Evolutionary conservation across 1,140 invertebrate species (phyloP).

Genomic region (Trissolcus basalis): DNA sequence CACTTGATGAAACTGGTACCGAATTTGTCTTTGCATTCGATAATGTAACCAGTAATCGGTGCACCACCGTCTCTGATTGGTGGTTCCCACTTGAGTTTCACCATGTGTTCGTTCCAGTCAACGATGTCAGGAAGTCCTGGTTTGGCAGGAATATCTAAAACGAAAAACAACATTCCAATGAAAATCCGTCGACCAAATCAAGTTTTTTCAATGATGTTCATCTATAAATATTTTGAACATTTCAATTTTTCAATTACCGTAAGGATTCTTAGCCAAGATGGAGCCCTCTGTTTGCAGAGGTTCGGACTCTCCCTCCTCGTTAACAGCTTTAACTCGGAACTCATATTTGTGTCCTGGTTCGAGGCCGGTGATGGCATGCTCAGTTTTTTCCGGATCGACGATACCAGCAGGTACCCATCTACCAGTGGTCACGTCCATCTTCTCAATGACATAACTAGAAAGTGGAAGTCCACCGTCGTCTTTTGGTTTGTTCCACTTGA

Average conservation of each 20-base stretch:
- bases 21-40: slow-evolving; percentile 90
- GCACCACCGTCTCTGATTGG: slow-evolving; percentile 97
- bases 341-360: slow-evolving; percentile 95
- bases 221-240: slow-evolving; percentile 4
- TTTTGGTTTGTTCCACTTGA: slow-evolving; percentile 96
- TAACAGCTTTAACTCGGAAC: slow-evolving; percentile 95
- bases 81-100: slow-evolving; percentile 96
- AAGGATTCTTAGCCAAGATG: slow-evolving; percentile 96
- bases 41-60: slow-evolving; percentile 95
- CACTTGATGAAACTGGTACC: slow-evolving; percentile 81
- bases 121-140: slow-evolving; percentile 95
- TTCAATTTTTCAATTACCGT: slow-evolving; percentile 77
- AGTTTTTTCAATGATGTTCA: slow-evolving; percentile 9
- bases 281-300: slow-evolving; percentile 91
- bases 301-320: slow-evolving; percentile 97
- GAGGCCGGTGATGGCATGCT: slow-evolving; percentile 90
- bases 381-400: slow-evolving; percentile 89
- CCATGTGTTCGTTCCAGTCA: slow-evolving; percentile 94
- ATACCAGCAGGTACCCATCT: slow-evolving; percentile 92
- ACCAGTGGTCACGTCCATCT: slow-evolving; percentile 91
- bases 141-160: slow-evolving; percentile 85
- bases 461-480: slow-evolving; percentile 96
- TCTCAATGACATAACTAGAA: slow-evolving; percentile 92
- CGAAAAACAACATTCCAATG: slow-evolving; percentile 1
- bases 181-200: no score